A percentile compares a stretch with the other conserved stretches of the same genome.
phyloP scores from a whole-genome alignment of 2,113 vertebrate species.

The Hemiscyllium ocellatum region DNA sequence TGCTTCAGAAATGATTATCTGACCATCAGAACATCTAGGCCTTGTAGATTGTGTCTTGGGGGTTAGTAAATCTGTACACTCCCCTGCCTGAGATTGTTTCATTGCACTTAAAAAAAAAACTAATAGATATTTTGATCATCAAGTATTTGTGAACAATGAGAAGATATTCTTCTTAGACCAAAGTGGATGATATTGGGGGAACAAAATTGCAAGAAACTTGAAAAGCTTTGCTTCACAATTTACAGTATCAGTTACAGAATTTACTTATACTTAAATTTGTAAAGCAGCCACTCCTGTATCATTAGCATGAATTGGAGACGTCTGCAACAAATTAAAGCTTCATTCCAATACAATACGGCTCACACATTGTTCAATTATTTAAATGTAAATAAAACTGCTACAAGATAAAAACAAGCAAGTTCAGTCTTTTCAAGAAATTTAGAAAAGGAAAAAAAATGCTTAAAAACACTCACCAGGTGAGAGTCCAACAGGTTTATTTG shows the following conservation, averaged over 20 bases:
- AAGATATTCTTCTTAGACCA: neutral
- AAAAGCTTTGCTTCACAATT: neutral
- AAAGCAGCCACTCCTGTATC: neutral
- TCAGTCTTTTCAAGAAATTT: neutral
- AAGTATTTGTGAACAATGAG: neutral
- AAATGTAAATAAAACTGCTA: too few relatives aligned
- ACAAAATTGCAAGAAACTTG: neutral
- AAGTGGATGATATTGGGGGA: neutral
- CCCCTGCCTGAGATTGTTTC: too few relatives aligned
- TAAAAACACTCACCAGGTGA: too few relatives aligned
- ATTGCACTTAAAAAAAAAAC: neutral
- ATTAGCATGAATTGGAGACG: neutral
- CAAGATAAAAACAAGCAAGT: neutral
- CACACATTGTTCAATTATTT: too few relatives aligned
- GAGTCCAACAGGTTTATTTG: too few relatives aligned
- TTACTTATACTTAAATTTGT: neutral
- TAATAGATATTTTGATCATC: neutral
- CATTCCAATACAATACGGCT: neutral
- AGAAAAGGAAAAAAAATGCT: too few relatives aligned
- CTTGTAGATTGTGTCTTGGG: neutral
- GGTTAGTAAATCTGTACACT: neutral
- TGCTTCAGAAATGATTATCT: too few relatives aligned
- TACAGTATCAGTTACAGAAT: neutral
- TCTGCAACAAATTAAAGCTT: neutral
- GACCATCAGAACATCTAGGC: too few relatives aligned